Base-by-base conservation (phyloP, 2,113 vertebrate genomes). In the Dasyprocta punctata region DNA sequence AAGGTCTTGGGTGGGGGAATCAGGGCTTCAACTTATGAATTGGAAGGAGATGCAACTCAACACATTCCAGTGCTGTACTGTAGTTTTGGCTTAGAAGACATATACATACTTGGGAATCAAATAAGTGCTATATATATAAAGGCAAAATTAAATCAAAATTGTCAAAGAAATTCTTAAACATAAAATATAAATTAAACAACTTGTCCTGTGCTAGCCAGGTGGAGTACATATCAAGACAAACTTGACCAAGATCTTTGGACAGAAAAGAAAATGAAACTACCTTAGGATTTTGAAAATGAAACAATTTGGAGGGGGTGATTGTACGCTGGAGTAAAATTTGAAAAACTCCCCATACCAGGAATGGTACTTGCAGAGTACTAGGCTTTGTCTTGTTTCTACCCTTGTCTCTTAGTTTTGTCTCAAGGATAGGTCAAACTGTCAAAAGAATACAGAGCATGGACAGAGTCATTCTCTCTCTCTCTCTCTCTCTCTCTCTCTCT, bases 131-230 rank as follows among this genome's bases (percentile, higher is more conserved):
- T 41, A 65, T 11, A 22, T 41, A 54, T 58, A 44, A 91, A 92
- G 49, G 44, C 26, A 92, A 95, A 97, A 52, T 20, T 22, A 75
- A 49, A 30, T n/a, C 3, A n/a, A 88, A 92, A 67, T 2, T 58
- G 93, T 2, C 11, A 30, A 83, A 80, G 73, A 24, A 81, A 94
- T 81, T 85, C 11, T 22, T 78, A 75, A 81, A 61, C n/a, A 47
- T 9, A n/a, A 67, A 24, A 78, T 36, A 30, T 30, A 65, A 36
- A 58, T 86, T 69, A 22, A 44, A 52, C 77, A 19, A 20, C 17
- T 20, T 24, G 11, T 26, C 28, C 56, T 56, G 3, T 52, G 14
- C 47, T 47, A 19, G 36, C 7, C 78, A 67, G 16, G 61, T 49
- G 24, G 52, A 69, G 5, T 41, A 56, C 80, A 14, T 65, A 22